phyloP scores from a whole-genome alignment of 1,140 invertebrate genomes.

The Eufriesea mexicana region DNA sequence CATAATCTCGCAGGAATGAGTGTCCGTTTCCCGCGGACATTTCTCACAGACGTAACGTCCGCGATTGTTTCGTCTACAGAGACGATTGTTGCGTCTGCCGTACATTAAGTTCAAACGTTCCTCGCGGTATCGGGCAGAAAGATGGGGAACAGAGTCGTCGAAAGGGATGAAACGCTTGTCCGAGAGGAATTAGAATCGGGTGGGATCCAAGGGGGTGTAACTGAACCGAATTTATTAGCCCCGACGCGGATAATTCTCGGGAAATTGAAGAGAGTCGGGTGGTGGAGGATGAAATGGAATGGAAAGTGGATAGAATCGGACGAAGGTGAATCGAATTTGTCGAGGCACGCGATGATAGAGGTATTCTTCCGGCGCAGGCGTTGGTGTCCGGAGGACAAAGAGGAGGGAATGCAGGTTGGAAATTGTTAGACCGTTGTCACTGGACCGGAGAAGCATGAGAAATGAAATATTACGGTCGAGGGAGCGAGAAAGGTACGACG shows the following conservation, averaged over 20 bases:
- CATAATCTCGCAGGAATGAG: slow-evolving; percentile 54
- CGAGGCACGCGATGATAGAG: background rate
- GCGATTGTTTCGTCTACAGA: slow-evolving; percentile 56
- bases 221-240: too few species aligned
- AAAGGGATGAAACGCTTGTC: background rate
- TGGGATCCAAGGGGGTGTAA: too few species aligned
- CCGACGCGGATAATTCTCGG: too few species aligned
- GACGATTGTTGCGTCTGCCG: slow-evolving; percentile 49
- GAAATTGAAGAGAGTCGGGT: too few species aligned
- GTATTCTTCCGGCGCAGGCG: too few species aligned
- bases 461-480: background rate
- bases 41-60: slow-evolving; percentile 43
- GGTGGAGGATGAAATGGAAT: too few species aligned
- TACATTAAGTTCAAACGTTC: slow-evolving; percentile 56
- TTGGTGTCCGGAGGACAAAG: background rate
- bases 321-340: background rate
- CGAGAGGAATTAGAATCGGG: background rate
- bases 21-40: slow-evolving; percentile 42
- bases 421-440: background rate
- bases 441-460: background rate
- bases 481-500: background rate
- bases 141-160: background rate
- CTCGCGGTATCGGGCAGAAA: background rate
- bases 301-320: too few species aligned
- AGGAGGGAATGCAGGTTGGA: background rate